Conservation (phyloP, 2,797 vertebrate genomes). For the Cheirogaleus major region DNA sequence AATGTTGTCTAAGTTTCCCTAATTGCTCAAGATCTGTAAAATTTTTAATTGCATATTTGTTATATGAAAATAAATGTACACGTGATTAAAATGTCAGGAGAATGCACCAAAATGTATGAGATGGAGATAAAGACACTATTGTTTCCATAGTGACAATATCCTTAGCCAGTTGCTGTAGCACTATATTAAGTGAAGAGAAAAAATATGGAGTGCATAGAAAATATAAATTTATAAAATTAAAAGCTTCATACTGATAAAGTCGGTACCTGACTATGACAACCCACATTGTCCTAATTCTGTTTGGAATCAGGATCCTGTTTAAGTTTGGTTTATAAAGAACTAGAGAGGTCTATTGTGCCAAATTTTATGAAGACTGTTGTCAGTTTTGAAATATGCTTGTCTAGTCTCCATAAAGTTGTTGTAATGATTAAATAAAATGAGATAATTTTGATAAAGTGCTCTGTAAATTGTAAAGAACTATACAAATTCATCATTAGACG, state of each 20-base stretch:
- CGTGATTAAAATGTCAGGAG: conserved; percentile 12
- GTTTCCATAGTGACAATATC: conserved; percentile 69
- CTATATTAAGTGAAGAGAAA: conserved; percentile 7
- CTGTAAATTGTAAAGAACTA: not conserved
- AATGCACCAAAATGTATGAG: conserved; percentile 10
- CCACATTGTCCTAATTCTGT: not conserved
- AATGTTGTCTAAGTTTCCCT: not conserved
- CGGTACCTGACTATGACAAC: not conserved
- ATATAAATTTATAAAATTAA: conserved; percentile 7
- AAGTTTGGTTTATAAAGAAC: not conserved
- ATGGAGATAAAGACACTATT: not conserved
- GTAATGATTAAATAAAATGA: not conserved
- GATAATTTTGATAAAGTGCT: not conserved
- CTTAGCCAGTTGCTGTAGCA: conserved; percentile 23
- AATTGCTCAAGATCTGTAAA: not conserved
- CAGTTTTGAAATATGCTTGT: not conserved
- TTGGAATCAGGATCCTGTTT: not conserved
- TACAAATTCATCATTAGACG: not conserved
- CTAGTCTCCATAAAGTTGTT: not conserved
- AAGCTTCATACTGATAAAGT: not conserved
- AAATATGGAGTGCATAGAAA: not conserved
- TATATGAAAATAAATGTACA: not conserved
- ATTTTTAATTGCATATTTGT: not conserved
- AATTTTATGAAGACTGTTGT: not conserved
- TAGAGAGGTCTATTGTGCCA: not conserved